Evolutionary conservation across 2,888 invertebrate genomes (phyloP).

Genomic region (Shargacucullia verbasci): DNA sequence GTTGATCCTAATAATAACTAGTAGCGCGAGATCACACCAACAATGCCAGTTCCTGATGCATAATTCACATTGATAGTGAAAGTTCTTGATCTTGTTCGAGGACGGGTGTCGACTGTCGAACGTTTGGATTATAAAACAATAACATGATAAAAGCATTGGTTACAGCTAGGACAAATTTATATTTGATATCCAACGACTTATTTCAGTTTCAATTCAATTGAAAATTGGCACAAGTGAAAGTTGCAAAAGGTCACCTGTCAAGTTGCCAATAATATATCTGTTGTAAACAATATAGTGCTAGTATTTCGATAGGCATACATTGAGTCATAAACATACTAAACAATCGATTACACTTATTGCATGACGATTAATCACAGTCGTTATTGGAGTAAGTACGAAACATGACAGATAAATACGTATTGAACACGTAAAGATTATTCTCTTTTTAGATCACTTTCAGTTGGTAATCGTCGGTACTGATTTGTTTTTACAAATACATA

Average conservation of each 20-base stretch:
- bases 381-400: constrained; percentile 38
- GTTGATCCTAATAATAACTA: constrained; percentile 23
- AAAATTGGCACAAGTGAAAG: constrained; percentile 47
- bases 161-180: constrained; percentile 24
- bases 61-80: constrained; percentile 71
- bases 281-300: constrained; percentile 34
- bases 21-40: constrained; percentile 42
- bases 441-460: constrained; percentile 41
- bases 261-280: constrained; percentile 42
- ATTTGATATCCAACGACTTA: constrained; percentile 23
- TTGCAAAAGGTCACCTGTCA: constrained; percentile 43
- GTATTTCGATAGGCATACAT: constrained; percentile 19
- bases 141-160: constrained; percentile 42
- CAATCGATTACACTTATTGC: constrained; percentile 54
- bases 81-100: constrained; percentile 66
- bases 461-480: constrained; percentile 23
- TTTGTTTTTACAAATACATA: constrained; percentile 37
- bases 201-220: constrained; percentile 24
- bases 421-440: constrained; percentile 51
- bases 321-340: constrained; percentile 46
- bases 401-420: constrained; percentile 50
- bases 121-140: constrained; percentile 47
- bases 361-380: constrained; percentile 50
- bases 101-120: constrained; percentile 38
- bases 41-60: constrained; percentile 59